A percentile compares a stretch with the other conserved stretches of the same genome.
These are phyloP conservation scores for Caenorhabditis elegans DNA, from an alignment of 1,140 invertebrate species.

Conservation along the genomic window DNA sequence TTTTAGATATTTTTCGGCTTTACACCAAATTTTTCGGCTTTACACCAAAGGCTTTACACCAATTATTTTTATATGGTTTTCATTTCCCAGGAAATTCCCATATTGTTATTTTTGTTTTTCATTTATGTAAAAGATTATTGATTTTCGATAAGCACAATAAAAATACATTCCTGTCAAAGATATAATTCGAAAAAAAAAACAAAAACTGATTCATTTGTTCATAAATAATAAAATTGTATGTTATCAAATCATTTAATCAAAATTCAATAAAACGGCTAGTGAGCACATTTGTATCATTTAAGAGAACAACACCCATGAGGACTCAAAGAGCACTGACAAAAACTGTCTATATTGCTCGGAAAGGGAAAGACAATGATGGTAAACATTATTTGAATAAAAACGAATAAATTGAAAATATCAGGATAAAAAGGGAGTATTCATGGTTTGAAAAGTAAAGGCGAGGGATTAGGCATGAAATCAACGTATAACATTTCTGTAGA, in stretches of 20 bases:
- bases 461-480: background rate
- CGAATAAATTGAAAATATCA: background rate
- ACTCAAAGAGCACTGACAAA: background rate
- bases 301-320: conserved; percentile 3
- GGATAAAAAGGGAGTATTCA: background rate
- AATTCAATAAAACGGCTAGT: background rate
- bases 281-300: conserved; percentile 29
- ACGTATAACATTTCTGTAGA: background rate
- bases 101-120: no score
- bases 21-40: no score
- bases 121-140: no score
- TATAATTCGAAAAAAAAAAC: background rate
- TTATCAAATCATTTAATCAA: no score
- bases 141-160: no score
- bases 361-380: background rate
- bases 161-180: no score
- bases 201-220: conserved; percentile 10
- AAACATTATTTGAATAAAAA: background rate
- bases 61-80: no score
- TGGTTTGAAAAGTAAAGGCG: background rate
- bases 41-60: no score
- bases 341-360: conserved; percentile 10
- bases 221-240: background rate
- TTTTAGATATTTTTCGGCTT: no score
- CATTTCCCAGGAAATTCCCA: no score